Evolutionary conservation across 2,888 invertebrate species (phyloP), one percentile per base, ranked within the genome.

Genomic region (Aphrophora alni): DNA sequence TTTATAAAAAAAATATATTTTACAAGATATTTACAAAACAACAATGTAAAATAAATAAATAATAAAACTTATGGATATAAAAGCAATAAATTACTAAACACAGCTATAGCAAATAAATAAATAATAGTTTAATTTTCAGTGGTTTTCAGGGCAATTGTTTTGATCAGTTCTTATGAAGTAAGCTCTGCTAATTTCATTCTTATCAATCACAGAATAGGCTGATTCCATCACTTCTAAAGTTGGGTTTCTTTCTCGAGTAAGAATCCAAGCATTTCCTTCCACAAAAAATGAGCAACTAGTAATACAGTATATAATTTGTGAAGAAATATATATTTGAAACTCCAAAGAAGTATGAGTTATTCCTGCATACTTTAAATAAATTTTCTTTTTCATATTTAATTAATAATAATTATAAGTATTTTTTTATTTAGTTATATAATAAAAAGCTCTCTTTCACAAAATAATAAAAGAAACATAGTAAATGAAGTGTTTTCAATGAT

Each of bases 101-200:
- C 21, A 59, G 21, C 59, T 21, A 59, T 2, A 59, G 59, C 59
- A 21, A 4, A 59, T 7, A 59, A 59, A 59, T 59, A 21, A 44
- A 44, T 3, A 14, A 59, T 14, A n/a, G n/a, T 59, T 44, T 44
- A 3, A 14, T 44, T 44, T 17, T 59, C 59, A 59, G 21, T 59
- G 59, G 59, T 59, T 59, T 21, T 59, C 59, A 0, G 89, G 88
- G 83, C 93, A 93, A 86, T 92, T 90, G 76, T 88, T 89, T 84
- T 93, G 93, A 85, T 93, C 92, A 0, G 93, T 93, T 79, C 90
- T 89, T 75, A 91, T 89, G 83, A 93, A 92, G 86, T 90, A 91
- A 0, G 90, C 89, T 82, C 90, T 88, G 84, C 90, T 91, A 78
- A 93, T 91, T 12, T 88, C 88, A 85, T 91, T 91, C 80, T 89